Conservation (phyloP, 2,113 vertebrate species). For the Cyrtonyx montezumae region DNA sequence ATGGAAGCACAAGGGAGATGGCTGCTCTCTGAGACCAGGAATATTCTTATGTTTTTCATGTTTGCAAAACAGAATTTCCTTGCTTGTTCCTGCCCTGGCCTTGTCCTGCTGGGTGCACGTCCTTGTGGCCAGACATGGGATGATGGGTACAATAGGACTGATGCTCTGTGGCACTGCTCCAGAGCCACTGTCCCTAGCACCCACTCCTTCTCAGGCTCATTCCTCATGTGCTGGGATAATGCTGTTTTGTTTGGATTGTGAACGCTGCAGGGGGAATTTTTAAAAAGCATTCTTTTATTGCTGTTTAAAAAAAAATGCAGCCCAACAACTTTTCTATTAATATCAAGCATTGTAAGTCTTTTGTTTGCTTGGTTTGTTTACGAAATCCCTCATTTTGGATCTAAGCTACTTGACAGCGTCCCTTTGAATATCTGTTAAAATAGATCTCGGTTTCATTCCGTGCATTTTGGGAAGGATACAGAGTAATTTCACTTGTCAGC, state of each 20-base stretch:
- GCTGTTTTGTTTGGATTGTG: neutral
- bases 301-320: neutral
- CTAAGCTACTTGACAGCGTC: neutral
- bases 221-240: neutral
- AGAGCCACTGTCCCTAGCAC: neutral
- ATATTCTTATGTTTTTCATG: accelerated
- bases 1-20: neutral
- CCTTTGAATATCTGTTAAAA: neutral
- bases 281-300: neutral
- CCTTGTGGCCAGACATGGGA: neutral
- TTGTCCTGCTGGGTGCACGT: accelerated
- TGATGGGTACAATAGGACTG: neutral
- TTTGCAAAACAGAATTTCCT: neutral
- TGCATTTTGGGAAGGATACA: neutral
- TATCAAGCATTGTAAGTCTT: neutral
- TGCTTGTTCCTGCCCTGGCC: accelerated
- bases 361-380: slow-evolving; percentile 15
- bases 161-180: neutral
- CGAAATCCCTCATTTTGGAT: neutral
- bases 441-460: neutral
- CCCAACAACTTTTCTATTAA: slow-evolving; percentile 30
- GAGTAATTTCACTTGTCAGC: neutral
- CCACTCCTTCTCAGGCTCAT: accelerated
- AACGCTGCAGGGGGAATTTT: neutral
- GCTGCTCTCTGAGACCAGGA: neutral